Evolutionary conservation across 2,113 vertebrate species (phyloP), one percentile per base, ranked within the genome.

Genomic region (Oncorhynchus mykiss): DNA sequence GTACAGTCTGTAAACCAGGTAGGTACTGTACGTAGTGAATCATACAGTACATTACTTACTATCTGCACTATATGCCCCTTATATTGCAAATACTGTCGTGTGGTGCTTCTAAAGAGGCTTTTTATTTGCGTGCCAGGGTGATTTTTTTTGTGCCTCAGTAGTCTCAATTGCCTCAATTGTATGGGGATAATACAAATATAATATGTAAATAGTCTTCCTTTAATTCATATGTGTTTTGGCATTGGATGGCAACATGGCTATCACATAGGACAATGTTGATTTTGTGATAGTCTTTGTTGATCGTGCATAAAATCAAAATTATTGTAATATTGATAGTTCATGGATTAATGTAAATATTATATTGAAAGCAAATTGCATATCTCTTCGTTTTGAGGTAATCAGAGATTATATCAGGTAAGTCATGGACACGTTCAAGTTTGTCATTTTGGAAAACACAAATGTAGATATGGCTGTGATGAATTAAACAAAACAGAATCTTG

Each of bases 401-500:
- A 54, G 27, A 72, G 67, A 49, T 82, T 75, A 80, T 74, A 78
- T 80, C 78, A 76, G 60, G 20, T 66, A 78, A 73, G 78, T 86
- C 72, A 76, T 54, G 87, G 60, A 86, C 68, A 80, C 67, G 80
- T 78, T 88, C 65, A 69, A 75, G 31, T 72, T 80, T 80, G 76
- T 73, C 31, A 27, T 31, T 84, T 78, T 68, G 62, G 79, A 77
- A 49, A 49, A 70, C 24, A n/a, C 76, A 62, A 84, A 84, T 80
- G 74, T 85, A 83, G 75, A 71, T 84, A 82, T 85, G 65, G 78
- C 67, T 76, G 79, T 75, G 73, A 86, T 85, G 81, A 85, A 85
- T 82, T 72, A 80, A 86, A 75, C 74, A 83, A 88, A 88, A 80
- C 76, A 72, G 80, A 78, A 85, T 88, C 79, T 80, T 87, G 81